Base-by-base conservation (phyloP, 2,888 invertebrate genomes). In the Eupsilia transversa region DNA sequence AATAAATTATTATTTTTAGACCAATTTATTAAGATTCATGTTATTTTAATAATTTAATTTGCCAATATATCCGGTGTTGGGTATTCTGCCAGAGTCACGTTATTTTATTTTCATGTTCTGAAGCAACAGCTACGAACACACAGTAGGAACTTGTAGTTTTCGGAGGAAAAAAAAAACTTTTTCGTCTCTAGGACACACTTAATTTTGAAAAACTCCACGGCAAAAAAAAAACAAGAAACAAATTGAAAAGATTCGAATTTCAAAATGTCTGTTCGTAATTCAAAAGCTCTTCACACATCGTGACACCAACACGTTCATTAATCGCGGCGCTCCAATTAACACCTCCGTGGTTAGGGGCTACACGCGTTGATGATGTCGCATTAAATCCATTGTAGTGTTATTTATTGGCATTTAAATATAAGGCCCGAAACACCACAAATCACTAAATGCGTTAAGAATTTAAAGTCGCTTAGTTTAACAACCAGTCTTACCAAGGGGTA, bases 321-420 rank as follows among this genome's bases (percentile, higher is more conserved):
- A 93, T 92, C 88, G 91, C 86, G 91, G 89, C 88, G 88, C 90
- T 95, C 95, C 94, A 95, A 95, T 95, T 94, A 95, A 92, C 92
- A 91, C 90, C 87, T 88, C 80, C 69, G 77, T 77, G 72, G 49
- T 72, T 63, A n/a, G 46, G 49, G 43, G 43, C 60, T 12, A 46
- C 14, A 83, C 89, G 57, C 85, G 79, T 84, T 92, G 66, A 49
- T 74, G 87, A 76, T 43, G 41, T 7, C 33, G 86, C 3, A 77
- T 89, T 91, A 5, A 83, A 87, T 30, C 60, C 9, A 7, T 23
- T 1, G 41, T 14, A 14, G 1, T 14, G 3, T 60, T 3, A 59
- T n/a, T 27, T 46, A 69, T 52, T 14, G 17, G n/a, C 5, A 65
- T 33, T 54, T 33, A 17, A 38, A 2, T 46, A 7, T 23, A 46